A percentile compares a stretch with the other conserved stretches of the same genome.
phyloP scores from a whole-genome alignment of 2,113 vertebrate species.

The Oncorhynchus clarkii region DNA sequence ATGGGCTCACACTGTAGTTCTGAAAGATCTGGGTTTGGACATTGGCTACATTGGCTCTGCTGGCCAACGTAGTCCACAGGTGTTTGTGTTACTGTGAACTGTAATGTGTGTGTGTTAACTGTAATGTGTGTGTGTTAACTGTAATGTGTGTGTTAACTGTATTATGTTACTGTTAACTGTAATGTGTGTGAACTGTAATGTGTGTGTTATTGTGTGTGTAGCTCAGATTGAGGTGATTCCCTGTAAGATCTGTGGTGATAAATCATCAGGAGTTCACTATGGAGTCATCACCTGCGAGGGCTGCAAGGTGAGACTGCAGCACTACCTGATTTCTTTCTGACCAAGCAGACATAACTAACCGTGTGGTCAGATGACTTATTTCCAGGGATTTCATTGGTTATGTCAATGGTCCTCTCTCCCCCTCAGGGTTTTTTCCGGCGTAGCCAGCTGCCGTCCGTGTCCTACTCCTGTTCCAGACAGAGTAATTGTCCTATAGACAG shows the following conservation, averaged over 20 bases:
- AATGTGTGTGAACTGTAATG: background rate
- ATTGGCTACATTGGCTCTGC: background rate
- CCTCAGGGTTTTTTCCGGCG: too few relatives aligned
- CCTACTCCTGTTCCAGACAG: too few relatives aligned
- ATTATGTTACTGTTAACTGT: too few relatives aligned
- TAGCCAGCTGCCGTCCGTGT: too few relatives aligned
- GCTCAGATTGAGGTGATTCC: slow-evolving; percentile 95
- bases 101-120: background rate
- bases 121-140: background rate
- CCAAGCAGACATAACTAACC: too few relatives aligned
- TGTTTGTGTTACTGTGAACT: slow-evolving; percentile 1
- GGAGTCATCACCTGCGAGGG: slow-evolving; percentile 78
- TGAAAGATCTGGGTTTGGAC: background rate
- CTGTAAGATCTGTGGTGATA: slow-evolving; percentile 54
- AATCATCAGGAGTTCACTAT: slow-evolving; percentile 72
- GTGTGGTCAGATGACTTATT: too few relatives aligned
- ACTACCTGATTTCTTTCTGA: too few relatives aligned
- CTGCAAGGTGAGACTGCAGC: too few relatives aligned
- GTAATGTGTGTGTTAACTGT: too few relatives aligned
- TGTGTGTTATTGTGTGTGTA: slow-evolving; percentile 47
- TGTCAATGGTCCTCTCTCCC: too few relatives aligned
- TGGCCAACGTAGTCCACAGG: background rate
- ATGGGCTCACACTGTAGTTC: background rate
- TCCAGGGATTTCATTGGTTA: too few relatives aligned
- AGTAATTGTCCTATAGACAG: too few relatives aligned